phyloP scores from a whole-genome alignment of 2,797 vertebrate genomes.

The Pipistrellus kuhlii region DNA sequence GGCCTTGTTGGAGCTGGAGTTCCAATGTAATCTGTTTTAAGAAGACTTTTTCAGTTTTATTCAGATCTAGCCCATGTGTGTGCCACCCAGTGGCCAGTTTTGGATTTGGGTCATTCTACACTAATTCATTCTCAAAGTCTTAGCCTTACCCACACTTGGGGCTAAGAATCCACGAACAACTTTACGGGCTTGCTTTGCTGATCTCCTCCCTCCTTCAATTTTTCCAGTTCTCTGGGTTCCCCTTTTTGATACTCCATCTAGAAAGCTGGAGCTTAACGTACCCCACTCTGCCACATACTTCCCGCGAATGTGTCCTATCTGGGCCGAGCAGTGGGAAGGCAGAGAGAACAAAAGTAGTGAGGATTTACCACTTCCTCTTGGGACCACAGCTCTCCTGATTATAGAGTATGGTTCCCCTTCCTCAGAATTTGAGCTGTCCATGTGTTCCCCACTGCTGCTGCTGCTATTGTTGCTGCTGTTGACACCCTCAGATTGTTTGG shows the following conservation, averaged over 20 bases:
- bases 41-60: neutral
- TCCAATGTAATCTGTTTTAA: constrained; percentile 26
- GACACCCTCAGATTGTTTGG: neutral
- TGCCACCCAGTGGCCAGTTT: neutral
- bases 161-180: neutral
- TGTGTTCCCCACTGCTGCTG: neutral
- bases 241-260: neutral
- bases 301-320: neutral
- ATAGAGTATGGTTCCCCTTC: neutral
- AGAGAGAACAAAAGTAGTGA: neutral
- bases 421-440: neutral
- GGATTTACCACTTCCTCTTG: neutral
- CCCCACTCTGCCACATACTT: neutral
- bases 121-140: neutral
- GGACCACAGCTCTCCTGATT: neutral
- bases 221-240: neutral
- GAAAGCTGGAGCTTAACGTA: neutral
- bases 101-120: neutral
- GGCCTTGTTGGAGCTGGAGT: neutral
- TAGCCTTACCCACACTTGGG: neutral
- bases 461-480: neutral
- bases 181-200: neutral
- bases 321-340: neutral
- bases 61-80: neutral
- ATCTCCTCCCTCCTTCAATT: neutral